Evolutionary conservation across 2,888 invertebrate genomes (phyloP).

Genomic region (Hirtodrosophila cameraria): DNA sequence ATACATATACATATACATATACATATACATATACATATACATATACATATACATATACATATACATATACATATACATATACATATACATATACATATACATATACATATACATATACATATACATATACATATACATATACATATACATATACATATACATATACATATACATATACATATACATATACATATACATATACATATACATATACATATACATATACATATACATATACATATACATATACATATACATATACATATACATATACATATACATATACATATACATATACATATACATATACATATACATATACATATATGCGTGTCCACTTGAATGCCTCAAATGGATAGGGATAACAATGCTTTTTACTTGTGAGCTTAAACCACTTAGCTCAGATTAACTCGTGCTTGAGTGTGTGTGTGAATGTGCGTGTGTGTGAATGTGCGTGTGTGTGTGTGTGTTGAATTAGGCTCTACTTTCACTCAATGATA

Average conservation of each 20-base stretch:
- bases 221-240: background rate
- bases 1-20: background rate
- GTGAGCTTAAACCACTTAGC: slow-evolving; percentile 64
- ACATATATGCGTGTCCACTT: slow-evolving; percentile 39
- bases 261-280: background rate
- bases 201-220: background rate
- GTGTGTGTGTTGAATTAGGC: slow-evolving; percentile 15
- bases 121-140: background rate
- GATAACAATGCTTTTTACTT: slow-evolving; percentile 59
- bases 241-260: slow-evolving; percentile 2
- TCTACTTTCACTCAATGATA: slow-evolving; percentile 44
- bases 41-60: background rate
- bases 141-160: background rate
- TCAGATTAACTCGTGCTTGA: slow-evolving; percentile 63
- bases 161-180: background rate
- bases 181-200: background rate
- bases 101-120: background rate
- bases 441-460: slow-evolving; percentile 11
- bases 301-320: background rate
- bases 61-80: background rate
- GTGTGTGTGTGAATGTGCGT: slow-evolving; percentile 5
- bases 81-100: background rate
- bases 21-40: background rate
- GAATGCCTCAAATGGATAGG: slow-evolving; percentile 52
- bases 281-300: background rate